A percentile compares a stretch with the other conserved stretches of the same genome.
phyloP scores from a whole-genome alignment of 2,797 vertebrate genomes.

The Gila robusta region DNA sequence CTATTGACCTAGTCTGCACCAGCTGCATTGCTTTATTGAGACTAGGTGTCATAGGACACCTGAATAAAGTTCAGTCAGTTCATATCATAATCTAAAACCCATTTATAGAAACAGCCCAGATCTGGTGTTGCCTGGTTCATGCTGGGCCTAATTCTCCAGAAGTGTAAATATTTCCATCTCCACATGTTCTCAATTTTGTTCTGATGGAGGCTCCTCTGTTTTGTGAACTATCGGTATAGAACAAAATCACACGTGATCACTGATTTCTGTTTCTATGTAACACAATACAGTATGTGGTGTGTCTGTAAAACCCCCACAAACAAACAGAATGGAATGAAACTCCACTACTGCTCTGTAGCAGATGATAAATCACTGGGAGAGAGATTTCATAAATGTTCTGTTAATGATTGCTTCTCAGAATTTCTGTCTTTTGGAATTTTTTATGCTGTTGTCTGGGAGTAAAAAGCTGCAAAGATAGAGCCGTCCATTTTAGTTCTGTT shows the following conservation, averaged over 20 bases:
- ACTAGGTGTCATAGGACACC: conserved; percentile 20
- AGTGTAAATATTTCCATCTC: conserved; percentile 41
- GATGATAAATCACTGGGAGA: conserved; percentile 5
- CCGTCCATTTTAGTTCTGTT: background rate
- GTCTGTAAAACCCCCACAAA: conserved; percentile 3
- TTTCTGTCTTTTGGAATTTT: conserved; percentile 1
- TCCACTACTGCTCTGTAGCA: background rate
- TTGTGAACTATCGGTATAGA: background rate
- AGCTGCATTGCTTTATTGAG: conserved; percentile 24
- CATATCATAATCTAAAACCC: conserved; percentile 7
- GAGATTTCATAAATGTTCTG: conserved; percentile 25
- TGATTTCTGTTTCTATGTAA: background rate
- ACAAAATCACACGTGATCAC: background rate
- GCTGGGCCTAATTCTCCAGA: conserved; percentile 33
- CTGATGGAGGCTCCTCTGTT: conserved; percentile 34
- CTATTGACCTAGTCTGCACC: background rate
- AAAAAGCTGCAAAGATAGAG: background rate
- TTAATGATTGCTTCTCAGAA: conserved; percentile 27
- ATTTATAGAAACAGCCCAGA: conserved; percentile 37
- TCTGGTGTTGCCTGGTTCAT: conserved; percentile 22
- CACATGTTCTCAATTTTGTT: conserved; percentile 53
- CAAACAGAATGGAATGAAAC: conserved; percentile 8
- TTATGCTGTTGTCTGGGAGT: background rate
- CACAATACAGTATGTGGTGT: background rate
- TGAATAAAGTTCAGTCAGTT: conserved; percentile 30